Base-by-base conservation (phyloP, 92 coral and sea anemone genomes). In the Plumapathes pennacea region DNA sequence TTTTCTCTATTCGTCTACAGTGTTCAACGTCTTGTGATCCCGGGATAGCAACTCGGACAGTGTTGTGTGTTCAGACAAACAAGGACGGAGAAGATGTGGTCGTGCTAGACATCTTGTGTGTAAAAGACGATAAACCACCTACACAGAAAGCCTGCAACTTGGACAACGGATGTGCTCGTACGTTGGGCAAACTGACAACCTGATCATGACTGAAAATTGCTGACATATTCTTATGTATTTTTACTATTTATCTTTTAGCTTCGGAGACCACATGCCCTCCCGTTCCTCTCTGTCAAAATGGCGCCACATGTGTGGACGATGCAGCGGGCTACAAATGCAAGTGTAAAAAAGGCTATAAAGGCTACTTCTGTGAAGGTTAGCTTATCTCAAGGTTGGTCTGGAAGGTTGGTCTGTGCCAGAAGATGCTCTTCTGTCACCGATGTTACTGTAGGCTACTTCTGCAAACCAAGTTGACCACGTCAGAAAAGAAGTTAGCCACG, bases 11-110 rank as follows among this genome's bases (percentile, higher is more conserved):
- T 27, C 8, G 9, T 46, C 29, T 10, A 10, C 23, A 76, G 83
- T 76, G 83, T 50, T 76, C 83, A 9, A 67, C 83, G 1, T 11
- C 76, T 6, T 76, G 83, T 33, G 58, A 42, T 17, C 70, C 46
- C 8, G 83, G 83, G 12, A 33, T 50, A 0, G 67, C 59, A 69
- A 50, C 70, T 14, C 53, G 83, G 10, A 25, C 38, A 38, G 55
- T 76, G 70, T 26, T 13, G 25, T 76, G 83, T 46, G 56, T 49
- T 40, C 19, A 49, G 59, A 45, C 34, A 23, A 53, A 26, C 15
- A 62, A 46, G 33, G 11, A 5, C 14, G 83, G 83, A 38, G 9
- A 11, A 21, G 58, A 32, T 2, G 48, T 53, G 25, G 27, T 22
- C 2, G 48, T 67, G 14, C 43, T 70, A 10, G 62, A 67, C 9